These are phyloP conservation scores for Ploceus nigricollis DNA, from an alignment of 2,113 vertebrate species.

Conservation along the genomic window DNA sequence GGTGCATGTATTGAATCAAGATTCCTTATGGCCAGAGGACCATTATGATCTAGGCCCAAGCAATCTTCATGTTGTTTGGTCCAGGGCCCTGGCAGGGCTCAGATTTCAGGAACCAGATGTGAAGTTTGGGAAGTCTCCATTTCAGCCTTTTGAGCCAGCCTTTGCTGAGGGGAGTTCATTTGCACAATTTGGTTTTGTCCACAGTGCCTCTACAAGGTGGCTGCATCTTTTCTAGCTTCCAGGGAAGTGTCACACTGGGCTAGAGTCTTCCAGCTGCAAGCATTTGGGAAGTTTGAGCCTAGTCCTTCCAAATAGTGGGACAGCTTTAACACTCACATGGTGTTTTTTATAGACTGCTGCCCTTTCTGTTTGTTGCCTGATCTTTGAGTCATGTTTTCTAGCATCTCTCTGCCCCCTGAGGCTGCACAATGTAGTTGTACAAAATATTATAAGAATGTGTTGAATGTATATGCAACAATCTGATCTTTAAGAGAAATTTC, in stretches of 20 bases:
- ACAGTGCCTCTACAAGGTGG: not conserved
- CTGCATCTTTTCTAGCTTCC: not conserved
- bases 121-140: not conserved
- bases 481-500: not conserved
- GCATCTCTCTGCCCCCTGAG: rapidly evolving
- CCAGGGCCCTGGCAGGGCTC: not conserved
- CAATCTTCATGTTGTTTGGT: not conserved
- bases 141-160: not conserved
- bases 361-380: not conserved
- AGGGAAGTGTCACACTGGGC: not conserved
- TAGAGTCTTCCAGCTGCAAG: not conserved
- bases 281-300: not conserved
- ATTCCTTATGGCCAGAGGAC: not conserved
- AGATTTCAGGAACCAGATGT: not conserved
- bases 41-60: not conserved
- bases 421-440: not conserved
- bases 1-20: not conserved
- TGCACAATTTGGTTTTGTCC: not conserved
- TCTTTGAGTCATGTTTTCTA: not conserved
- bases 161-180: not conserved
- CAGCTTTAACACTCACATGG: not conserved
- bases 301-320: not conserved
- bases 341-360: not conserved
- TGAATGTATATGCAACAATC: not conserved
- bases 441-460: not conserved